Percentiles rank a stretch among this genome's conserved stretches.
Evolutionary conservation across 2,113 vertebrate species (phyloP).

Genomic region (Indri indri): DNA sequence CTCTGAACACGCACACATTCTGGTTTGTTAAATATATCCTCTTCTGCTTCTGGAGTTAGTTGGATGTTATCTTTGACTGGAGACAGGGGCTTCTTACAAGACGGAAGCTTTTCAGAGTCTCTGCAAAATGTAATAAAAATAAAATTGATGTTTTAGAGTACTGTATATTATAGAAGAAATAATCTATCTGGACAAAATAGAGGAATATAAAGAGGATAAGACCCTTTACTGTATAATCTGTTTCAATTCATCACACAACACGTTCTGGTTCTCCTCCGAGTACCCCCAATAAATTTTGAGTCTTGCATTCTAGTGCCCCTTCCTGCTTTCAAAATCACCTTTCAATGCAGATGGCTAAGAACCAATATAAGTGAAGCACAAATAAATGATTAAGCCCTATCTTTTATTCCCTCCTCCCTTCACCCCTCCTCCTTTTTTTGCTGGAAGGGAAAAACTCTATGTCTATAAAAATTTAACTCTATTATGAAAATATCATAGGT

Average conservation of each 20-base stretch:
- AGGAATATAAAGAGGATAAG: background rate
- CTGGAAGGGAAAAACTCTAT: background rate
- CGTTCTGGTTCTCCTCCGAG: background rate
- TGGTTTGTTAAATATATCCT: conserved; percentile 80
- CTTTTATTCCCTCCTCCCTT: background rate
- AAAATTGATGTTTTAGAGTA: background rate
- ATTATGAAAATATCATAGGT: background rate
- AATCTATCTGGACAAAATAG: background rate
- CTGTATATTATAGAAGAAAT: background rate
- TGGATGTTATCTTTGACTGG: conserved; percentile 89
- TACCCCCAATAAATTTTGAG: background rate
- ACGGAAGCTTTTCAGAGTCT: conserved; percentile 84
- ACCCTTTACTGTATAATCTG: background rate
- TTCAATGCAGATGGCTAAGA: background rate
- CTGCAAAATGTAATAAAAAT: conserved; percentile 81
- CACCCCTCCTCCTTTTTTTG: background rate
- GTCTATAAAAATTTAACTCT: background rate
- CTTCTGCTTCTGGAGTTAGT: conserved; percentile 84
- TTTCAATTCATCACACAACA: background rate
- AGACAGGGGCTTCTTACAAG: conserved; percentile 87
- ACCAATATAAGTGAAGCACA: background rate
- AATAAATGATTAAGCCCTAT: background rate
- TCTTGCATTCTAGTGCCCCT: background rate
- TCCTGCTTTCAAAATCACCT: background rate
- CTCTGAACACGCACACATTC: conserved; percentile 77